A percentile compares a stretch with the other conserved stretches of the same genome.
phyloP scores from a whole-genome alignment of 2,888 invertebrate genomes.

The Ischnura elegans region DNA sequence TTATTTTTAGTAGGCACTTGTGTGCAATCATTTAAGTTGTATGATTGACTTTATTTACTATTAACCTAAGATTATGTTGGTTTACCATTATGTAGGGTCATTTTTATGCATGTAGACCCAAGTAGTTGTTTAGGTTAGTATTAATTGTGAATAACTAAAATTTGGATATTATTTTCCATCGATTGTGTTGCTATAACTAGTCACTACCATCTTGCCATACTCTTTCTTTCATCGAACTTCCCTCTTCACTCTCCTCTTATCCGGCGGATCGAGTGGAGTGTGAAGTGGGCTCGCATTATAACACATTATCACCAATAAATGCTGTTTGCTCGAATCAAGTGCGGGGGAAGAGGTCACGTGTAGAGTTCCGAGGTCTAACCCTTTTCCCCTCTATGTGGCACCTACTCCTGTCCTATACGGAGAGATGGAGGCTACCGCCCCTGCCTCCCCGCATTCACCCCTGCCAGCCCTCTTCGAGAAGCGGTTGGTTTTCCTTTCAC shows the following conservation, averaged over 20 bases:
- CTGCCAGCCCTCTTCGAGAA: background rate
- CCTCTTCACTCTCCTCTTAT: background rate
- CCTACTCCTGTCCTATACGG: no score
- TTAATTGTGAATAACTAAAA: no score
- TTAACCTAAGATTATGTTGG: no score
- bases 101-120: no score
- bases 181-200: background rate
- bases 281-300: background rate
- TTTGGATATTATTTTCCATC: no score
- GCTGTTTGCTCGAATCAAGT: slow-evolving; percentile 51
- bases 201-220: background rate
- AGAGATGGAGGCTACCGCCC: no score
- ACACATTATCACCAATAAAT: slow-evolving; percentile 58
- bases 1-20: no score
- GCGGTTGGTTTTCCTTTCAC: background rate
- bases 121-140: no score
- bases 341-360: slow-evolving; percentile 41
- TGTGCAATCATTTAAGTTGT: no score
- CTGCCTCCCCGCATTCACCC: no score
- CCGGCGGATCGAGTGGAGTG: background rate
- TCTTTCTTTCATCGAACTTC: background rate
- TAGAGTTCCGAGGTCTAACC: background rate
- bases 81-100: no score
- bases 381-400: background rate
- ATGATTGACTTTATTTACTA: no score